These are phyloP conservation scores for Lepidocyrtoides sp. DNA, from an alignment of 2,888 invertebrate species.

Conservation along the genomic window DNA sequence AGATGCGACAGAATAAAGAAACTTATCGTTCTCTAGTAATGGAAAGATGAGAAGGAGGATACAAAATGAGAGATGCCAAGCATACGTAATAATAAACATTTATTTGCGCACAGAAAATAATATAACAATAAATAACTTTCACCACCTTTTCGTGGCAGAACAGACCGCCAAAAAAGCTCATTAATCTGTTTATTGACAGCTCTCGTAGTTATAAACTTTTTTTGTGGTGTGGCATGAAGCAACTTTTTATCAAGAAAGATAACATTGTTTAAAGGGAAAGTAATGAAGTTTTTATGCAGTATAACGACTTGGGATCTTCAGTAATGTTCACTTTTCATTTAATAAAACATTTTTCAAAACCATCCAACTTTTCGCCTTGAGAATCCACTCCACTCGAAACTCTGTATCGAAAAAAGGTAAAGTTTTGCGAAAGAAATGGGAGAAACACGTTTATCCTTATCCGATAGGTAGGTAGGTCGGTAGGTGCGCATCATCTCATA, in stretches of 20 bases:
- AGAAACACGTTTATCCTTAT: too few relatives aligned
- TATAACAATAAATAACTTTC: conserved; percentile 68
- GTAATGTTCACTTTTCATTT: background rate
- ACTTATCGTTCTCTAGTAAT: too few relatives aligned
- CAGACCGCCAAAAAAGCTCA: conserved; percentile 6
- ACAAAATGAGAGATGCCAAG: background rate
- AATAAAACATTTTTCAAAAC: conserved; percentile 13
- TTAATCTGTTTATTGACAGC: conserved; percentile 55
- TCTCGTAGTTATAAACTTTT: background rate
- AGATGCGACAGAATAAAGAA: too few relatives aligned
- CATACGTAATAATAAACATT: conserved; percentile 8
- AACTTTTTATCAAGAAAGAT: conserved; percentile 25
- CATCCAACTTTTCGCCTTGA: background rate
- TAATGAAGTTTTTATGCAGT: conserved; percentile 40
- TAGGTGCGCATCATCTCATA: too few relatives aligned
- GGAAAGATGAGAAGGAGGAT: background rate
- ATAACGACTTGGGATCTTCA: background rate
- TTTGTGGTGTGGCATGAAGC: background rate
- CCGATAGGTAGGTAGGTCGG: too few relatives aligned
- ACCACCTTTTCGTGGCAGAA: background rate
- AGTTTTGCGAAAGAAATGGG: too few relatives aligned
- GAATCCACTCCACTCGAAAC: too few relatives aligned
- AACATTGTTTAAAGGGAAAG: conserved; percentile 32
- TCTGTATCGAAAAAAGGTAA: too few relatives aligned
- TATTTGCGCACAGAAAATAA: conserved; percentile 27